Base-by-base conservation (phyloP, 2,888 invertebrate species). In the Linyphia triangularis region DNA sequence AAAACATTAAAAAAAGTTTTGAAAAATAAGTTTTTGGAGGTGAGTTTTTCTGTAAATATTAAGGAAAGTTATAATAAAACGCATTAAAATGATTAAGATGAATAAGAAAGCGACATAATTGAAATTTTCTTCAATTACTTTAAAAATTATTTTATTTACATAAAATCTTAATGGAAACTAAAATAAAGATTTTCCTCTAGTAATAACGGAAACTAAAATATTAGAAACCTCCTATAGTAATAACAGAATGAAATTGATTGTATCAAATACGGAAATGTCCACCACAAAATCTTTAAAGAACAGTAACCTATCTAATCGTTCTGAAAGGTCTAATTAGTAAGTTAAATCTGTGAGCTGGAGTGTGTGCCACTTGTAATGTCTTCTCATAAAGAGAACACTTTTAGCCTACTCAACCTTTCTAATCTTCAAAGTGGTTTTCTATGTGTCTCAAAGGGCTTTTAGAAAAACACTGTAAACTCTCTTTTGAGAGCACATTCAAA, bases 351-450 rank as follows among this genome's bases (percentile, higher is more conserved):
- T 57, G 2, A 6, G 24, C 19, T 19, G 37, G 37, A 28, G 33
- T 72, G n/a, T 16, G n/a, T 43, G 33, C 51, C 51, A 26, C 26
- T 22, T 33, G 30, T 33, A 37, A 63, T 26, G 37, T 22, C 40
- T 33, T 19, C 26, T 26, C 40, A 9, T 37, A 77, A 40, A 26
- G 75, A 59, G 10, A 13, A 6, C 70, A 43, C 77, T 26, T 59
- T 63, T 26, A 33, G 40, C 7, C n/a, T 10, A 40, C 40, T 37
- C 77, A 40, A 40, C 24, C n/a, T 33, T 26, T 33, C 69, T 59
- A 83, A 83, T 83, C 83, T 83, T 43, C 24, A 65, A 83, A 83
- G 83, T 83, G 83, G 73, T 6, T 65, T 24, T 22, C 24, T 51
- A 83, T 73, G 63, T 16, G 24, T 73, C 83, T 73, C 83, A 65